phyloP scores from a whole-genome alignment of 2,888 invertebrate species.

The Phaedon cochleariae region DNA sequence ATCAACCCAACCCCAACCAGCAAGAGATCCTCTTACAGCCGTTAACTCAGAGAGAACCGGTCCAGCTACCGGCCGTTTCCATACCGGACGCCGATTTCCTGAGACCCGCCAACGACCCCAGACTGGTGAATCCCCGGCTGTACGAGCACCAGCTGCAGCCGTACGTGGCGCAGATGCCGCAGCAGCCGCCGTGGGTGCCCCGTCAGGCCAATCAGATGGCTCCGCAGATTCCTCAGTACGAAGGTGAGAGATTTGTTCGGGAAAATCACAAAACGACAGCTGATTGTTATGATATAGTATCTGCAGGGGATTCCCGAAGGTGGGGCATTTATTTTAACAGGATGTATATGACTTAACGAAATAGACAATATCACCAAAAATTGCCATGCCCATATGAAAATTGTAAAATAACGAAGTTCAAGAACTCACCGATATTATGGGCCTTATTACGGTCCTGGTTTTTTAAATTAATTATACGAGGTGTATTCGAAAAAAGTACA shows the following conservation, averaged over 20 bases:
- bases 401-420: too few species aligned
- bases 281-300: too few species aligned
- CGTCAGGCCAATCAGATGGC: conserved; percentile 54
- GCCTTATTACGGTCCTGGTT: too few species aligned
- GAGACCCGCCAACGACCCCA: conserved; percentile 46
- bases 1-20: conserved; percentile 22
- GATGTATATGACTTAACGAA: too few species aligned
- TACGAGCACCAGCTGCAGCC: conserved; percentile 37
- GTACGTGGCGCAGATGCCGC: conserved; percentile 39
- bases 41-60: conserved; percentile 27
- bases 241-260: conserved; percentile 43
- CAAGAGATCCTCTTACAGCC: conserved; percentile 20
- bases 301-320: too few species aligned
- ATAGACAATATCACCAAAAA: too few species aligned
- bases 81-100: conserved; percentile 48
- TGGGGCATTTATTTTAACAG: too few species aligned
- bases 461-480: too few species aligned
- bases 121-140: conserved; percentile 33
- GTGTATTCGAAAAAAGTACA: too few species aligned
- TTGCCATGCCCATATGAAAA: too few species aligned
- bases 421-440: too few species aligned
- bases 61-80: conserved; percentile 24
- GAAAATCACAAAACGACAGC: too few species aligned
- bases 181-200: conserved; percentile 45
- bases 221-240: conserved; percentile 53